Percentiles rank a stretch among this genome's conserved stretches.
Conservation (phyloP, 1,140 invertebrate species). For the Drosophila nigromelanica region DNA sequence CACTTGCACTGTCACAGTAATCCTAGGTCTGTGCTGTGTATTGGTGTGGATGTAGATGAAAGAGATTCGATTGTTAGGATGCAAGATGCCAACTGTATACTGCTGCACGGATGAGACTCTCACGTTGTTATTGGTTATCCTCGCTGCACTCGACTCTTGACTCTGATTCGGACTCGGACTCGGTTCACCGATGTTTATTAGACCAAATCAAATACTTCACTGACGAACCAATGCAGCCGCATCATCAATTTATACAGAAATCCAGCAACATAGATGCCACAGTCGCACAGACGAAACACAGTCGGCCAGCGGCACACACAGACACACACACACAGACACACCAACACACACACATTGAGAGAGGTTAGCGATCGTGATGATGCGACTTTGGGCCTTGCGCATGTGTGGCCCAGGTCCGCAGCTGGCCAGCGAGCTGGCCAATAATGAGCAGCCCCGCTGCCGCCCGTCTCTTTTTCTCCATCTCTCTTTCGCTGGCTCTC, state of each 20-base stretch:
- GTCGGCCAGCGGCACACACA: slow-evolving; percentile 38
- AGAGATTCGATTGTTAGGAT: slow-evolving; percentile 45
- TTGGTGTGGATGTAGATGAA: slow-evolving; percentile 31
- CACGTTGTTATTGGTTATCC: slow-evolving; percentile 67
- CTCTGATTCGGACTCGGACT: slow-evolving; percentile 46
- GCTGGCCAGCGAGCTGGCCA: slow-evolving; percentile 67
- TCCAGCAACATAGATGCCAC: slow-evolving; percentile 66
- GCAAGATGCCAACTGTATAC: not conserved
- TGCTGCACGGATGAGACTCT: slow-evolving; percentile 36
- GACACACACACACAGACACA: slow-evolving; percentile 20
- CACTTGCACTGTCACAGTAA: slow-evolving; percentile 77
- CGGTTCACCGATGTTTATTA: slow-evolving; percentile 79
- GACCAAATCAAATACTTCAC: slow-evolving; percentile 84
- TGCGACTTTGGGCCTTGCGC: slow-evolving; percentile 66
- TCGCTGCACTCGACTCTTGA: slow-evolving; percentile 40
- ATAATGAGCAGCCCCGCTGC: slow-evolving; percentile 56
- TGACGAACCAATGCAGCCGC: slow-evolving; percentile 79
- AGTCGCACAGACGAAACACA: slow-evolving; percentile 29
- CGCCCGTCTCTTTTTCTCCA: slow-evolving; percentile 22
- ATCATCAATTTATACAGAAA: slow-evolving; percentile 84
- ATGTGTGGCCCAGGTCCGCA: slow-evolving; percentile 58
- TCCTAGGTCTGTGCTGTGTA: slow-evolving; percentile 75
- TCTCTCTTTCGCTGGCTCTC: slow-evolving; percentile 1
- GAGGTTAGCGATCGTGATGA: slow-evolving; percentile 50
- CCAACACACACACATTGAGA: slow-evolving; percentile 43